Percentiles rank a stretch among this genome's conserved stretches.
These are phyloP conservation scores for Macaca nemestrina DNA, from an alignment of 2,113 vertebrate species.

Conservation along the genomic window DNA sequence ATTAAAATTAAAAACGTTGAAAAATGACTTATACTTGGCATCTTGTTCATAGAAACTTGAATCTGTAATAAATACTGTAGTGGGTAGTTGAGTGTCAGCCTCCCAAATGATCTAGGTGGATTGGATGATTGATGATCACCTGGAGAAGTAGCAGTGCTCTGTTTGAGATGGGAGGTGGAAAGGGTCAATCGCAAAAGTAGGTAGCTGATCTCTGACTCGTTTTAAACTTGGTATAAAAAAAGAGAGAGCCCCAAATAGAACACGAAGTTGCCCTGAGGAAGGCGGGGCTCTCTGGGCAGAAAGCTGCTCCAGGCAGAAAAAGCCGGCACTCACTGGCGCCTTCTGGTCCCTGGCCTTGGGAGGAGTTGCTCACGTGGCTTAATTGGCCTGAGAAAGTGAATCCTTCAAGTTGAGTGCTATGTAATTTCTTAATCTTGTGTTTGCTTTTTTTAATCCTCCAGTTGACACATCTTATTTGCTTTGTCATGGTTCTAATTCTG, in stretches of 20 bases:
- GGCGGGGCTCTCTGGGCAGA: not conserved
- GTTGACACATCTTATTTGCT: slow-evolving; percentile 70
- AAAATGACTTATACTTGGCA: not conserved
- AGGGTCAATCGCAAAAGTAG: not conserved
- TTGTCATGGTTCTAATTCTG: slow-evolving; percentile 60
- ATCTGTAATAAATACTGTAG: no score
- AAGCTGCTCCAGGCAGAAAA: not conserved
- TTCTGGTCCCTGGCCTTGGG: not conserved
- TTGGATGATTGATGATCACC: not conserved
- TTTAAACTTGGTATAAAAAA: not conserved
- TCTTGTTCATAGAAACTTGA: not conserved
- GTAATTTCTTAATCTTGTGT: slow-evolving; percentile 73
- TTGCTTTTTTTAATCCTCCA: slow-evolving; percentile 70
- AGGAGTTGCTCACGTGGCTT: not conserved
- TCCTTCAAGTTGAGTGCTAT: slow-evolving; percentile 31
- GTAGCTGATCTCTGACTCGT: not conserved
- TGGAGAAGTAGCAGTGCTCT: not conserved
- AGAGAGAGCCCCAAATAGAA: not conserved
- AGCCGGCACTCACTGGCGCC: not conserved
- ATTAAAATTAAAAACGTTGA: not conserved
- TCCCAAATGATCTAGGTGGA: not conserved
- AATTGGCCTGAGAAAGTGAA: slow-evolving; percentile 16
- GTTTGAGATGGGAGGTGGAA: not conserved
- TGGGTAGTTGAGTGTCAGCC: not conserved
- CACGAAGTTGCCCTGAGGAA: not conserved